Percentiles rank a stretch among this genome's conserved stretches.
phyloP scores from a whole-genome alignment of 2,113 vertebrate genomes.

The Hippocampus zosterae region DNA sequence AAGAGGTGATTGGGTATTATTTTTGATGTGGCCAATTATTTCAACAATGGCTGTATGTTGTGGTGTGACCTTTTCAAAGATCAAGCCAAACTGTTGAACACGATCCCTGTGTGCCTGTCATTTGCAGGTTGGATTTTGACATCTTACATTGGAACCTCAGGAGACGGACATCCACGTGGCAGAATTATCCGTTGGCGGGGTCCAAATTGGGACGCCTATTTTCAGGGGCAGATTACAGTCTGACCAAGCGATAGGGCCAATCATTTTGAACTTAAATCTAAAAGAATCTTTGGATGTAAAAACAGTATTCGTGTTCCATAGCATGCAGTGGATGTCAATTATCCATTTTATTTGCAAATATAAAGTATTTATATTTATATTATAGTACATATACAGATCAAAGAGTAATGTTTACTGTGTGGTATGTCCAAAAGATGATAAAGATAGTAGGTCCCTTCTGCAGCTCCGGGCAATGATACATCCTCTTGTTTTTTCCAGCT shows the following conservation, averaged over 20 bases:
- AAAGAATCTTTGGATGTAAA: background rate
- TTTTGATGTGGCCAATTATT: background rate
- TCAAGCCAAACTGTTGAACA: slow-evolving; percentile 72
- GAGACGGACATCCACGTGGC: slow-evolving; percentile 40
- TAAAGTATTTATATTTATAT: background rate
- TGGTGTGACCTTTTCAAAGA: slow-evolving; percentile 74
- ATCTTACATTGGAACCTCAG: slow-evolving; percentile 57
- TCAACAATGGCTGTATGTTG: slow-evolving; percentile 1
- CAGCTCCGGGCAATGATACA: slow-evolving; percentile 20
- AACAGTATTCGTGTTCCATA: background rate
- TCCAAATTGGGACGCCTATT: slow-evolving; percentile 14
- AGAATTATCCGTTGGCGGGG: slow-evolving; percentile 20
- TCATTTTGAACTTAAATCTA: slow-evolving; percentile 8
- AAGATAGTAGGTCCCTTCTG: slow-evolving; percentile 22
- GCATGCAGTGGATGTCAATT: background rate
- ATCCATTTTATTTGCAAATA: background rate
- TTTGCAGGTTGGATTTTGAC: slow-evolving; percentile 75
- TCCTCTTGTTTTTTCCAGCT: slow-evolving; percentile 17
- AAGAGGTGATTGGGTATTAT: background rate
- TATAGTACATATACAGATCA: background rate
- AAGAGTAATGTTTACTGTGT: background rate
- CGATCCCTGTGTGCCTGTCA: slow-evolving; percentile 76
- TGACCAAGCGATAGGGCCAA: slow-evolving; percentile 9
- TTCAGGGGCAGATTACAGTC: background rate
- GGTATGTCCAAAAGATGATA: slow-evolving; percentile 20